phyloP scores from a whole-genome alignment of 2,888 invertebrate species.

The Drosophila testacea region DNA sequence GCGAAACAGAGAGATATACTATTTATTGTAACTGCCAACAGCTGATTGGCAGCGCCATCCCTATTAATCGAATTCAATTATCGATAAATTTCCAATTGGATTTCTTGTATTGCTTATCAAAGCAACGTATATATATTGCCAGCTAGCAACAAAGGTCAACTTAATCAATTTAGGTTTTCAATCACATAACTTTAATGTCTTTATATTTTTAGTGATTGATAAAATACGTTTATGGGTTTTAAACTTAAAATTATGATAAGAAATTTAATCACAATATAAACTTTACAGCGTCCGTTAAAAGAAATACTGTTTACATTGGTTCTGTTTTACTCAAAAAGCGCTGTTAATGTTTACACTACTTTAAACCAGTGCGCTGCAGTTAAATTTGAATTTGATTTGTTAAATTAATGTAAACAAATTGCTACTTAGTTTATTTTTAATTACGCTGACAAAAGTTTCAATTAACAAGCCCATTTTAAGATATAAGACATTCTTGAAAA shows the following conservation, averaged over 20 bases:
- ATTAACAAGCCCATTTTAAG: background rate
- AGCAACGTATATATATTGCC: background rate
- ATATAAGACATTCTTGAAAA: background rate
- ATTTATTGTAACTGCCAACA: slow-evolving; percentile 36
- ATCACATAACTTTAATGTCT: background rate
- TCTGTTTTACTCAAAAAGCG: slow-evolving; percentile 5
- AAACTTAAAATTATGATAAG: background rate
- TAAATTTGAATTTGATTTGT: background rate
- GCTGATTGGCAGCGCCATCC: slow-evolving; percentile 32
- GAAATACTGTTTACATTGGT: background rate
- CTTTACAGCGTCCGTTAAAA: background rate
- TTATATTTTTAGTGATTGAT: background rate
- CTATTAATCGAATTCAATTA: slow-evolving; percentile 12
- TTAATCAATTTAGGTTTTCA: background rate
- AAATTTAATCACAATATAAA: background rate
- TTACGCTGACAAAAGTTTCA: background rate
- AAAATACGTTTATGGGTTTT: too few species aligned
- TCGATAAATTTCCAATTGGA: slow-evolving; percentile 39
- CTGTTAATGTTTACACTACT: background rate
- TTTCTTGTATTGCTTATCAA: slow-evolving; percentile 1
- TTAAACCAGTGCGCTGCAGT: background rate
- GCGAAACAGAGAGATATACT: slow-evolving; percentile 13
- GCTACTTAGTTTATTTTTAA: background rate
- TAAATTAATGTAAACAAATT: background rate
- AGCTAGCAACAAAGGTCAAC: slow-evolving; percentile 8